These are phyloP conservation scores for Genyomyrus donnyi DNA, from an alignment of 2,113 vertebrate genomes.

Conservation along the genomic window DNA sequence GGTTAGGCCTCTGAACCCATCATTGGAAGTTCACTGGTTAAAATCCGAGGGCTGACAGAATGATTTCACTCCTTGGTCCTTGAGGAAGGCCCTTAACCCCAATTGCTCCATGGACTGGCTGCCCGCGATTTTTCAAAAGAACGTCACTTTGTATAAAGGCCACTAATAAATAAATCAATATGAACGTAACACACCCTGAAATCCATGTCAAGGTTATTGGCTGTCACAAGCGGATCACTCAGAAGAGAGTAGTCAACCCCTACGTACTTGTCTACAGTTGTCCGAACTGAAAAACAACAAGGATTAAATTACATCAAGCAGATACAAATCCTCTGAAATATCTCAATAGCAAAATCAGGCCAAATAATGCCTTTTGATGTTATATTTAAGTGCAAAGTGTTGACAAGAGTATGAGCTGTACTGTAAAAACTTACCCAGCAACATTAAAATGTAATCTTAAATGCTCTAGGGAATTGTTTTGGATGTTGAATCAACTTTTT, in stretches of 20 bases:
- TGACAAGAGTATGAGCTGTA: not conserved
- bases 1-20: not conserved
- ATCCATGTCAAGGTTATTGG: conserved; percentile 72
- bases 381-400: not conserved
- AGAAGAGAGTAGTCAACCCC: conserved; percentile 94
- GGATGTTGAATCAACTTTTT: not conserved
- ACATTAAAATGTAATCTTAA: not conserved
- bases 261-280: conserved; percentile 67
- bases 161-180: not conserved
- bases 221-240: conserved; percentile 66
- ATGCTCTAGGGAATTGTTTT: not conserved
- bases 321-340: not conserved
- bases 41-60: not conserved
- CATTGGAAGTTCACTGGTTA: not conserved
- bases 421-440: not conserved
- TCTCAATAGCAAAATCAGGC: not conserved
- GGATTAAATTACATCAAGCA: not conserved
- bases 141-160: not conserved
- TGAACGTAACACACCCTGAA: conserved; percentile 73
- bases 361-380: not conserved
- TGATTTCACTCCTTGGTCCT: not conserved
- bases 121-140: not conserved
- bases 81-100: not conserved
- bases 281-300: conserved; percentile 54
- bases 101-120: not conserved